Percentiles rank a stretch among this genome's conserved stretches.
Conservation (phyloP, 2,797 vertebrate species). For the Scleropages formosus region DNA sequence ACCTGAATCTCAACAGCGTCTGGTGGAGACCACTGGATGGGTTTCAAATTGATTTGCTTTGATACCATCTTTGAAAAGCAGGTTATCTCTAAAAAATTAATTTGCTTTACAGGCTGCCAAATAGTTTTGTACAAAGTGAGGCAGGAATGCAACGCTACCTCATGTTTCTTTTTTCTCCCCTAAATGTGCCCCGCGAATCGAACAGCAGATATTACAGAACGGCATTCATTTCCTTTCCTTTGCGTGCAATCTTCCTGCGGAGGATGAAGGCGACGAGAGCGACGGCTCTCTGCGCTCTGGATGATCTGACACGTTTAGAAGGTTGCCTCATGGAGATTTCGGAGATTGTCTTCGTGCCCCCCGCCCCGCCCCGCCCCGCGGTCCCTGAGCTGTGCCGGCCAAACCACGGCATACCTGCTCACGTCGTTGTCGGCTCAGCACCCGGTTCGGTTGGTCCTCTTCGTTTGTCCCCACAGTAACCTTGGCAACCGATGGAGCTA, state of each 20-base stretch:
- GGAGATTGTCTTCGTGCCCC: constrained; percentile 8
- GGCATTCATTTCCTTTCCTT: constrained; percentile 33
- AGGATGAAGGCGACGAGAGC: constrained; percentile 26
- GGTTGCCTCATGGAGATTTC: constrained; percentile 18
- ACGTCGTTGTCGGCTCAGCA: neutral
- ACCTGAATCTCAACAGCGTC: constrained; percentile 19
- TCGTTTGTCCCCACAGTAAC: constrained; percentile 27
- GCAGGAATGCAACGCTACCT: neutral
- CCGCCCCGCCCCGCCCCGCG: neutral
- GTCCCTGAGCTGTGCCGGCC: neutral
- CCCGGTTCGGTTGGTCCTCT: constrained; percentile 30
- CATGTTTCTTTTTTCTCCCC: neutral
- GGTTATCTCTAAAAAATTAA: constrained; percentile 34
- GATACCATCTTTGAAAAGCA: constrained; percentile 32
- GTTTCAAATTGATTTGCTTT: constrained; percentile 35
- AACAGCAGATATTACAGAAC: constrained; percentile 28
- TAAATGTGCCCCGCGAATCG: neutral
- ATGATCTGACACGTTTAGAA: constrained; percentile 29
- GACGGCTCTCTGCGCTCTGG: constrained; percentile 20
- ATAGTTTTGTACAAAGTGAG: constrained; percentile 29
- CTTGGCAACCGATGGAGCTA: constrained; percentile 11
- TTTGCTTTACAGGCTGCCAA: constrained; percentile 31
- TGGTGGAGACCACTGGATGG: constrained; percentile 13
- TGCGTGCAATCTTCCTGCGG: constrained; percentile 22
- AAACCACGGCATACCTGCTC: constrained; percentile 15